A percentile compares a stretch with the other conserved stretches of the same genome.
These are phyloP conservation scores for Anthoscopus minutus DNA, from an alignment of 2,113 vertebrate genomes.

Conservation along the genomic window DNA sequence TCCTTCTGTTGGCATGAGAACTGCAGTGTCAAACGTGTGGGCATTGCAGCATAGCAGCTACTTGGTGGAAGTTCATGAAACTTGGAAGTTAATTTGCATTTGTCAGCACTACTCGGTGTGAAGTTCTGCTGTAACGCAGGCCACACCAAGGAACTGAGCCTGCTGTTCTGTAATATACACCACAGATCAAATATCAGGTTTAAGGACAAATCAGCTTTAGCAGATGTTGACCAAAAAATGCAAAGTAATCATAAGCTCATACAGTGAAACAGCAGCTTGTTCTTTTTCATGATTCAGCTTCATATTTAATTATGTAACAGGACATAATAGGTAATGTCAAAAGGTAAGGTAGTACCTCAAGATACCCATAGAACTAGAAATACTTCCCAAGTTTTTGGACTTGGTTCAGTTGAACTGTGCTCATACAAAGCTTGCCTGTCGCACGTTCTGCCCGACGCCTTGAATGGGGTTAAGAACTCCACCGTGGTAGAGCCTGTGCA, in stretches of 20 bases:
- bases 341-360: neutral
- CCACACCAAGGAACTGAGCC: neutral
- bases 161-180: neutral
- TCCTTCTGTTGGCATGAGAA: constrained; percentile 37
- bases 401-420: neutral
- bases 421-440: accelerated
- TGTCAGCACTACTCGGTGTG: neutral
- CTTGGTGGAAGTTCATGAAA: neutral
- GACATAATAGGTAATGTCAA: neutral
- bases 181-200: neutral
- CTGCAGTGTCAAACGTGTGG: neutral
- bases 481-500: neutral
- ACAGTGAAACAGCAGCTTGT: neutral
- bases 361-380: neutral
- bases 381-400: neutral
- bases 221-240: constrained; percentile 18
- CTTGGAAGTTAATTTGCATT: neutral
- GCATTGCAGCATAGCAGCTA: neutral
- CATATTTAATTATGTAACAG: neutral
- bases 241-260: constrained; percentile 6
- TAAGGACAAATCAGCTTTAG: constrained; percentile 28
- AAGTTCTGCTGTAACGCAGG: accelerated
- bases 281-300: constrained; percentile 7
- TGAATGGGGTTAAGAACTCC: neutral
- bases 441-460: neutral